Conservation (phyloP, 2,888 invertebrate species). For the Myathropa florea region DNA sequence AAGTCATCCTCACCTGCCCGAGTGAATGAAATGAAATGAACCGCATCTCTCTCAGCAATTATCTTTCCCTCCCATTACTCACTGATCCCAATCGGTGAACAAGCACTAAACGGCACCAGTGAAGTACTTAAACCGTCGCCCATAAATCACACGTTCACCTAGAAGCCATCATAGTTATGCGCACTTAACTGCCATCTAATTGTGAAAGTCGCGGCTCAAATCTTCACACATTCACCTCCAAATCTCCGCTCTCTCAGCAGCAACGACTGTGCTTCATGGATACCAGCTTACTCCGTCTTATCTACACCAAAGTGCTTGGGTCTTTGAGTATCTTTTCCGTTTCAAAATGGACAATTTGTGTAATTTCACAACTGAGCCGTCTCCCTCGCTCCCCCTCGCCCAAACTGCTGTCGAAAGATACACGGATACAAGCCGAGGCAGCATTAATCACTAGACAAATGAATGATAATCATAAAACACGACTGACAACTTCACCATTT, state of each 20-base stretch:
- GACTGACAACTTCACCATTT: conserved; percentile 40
- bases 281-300: not conserved
- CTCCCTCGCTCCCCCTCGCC: too few species aligned
- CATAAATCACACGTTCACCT: conserved; percentile 16
- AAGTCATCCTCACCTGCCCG: not conserved
- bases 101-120: not conserved
- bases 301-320: not conserved
- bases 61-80: not conserved
- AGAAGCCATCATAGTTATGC: not conserved
- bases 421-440: not conserved
- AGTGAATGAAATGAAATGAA: not conserved
- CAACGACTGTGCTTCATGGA: not conserved
- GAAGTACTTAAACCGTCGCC: not conserved
- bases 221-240: not conserved
- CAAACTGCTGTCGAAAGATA: too few species aligned
- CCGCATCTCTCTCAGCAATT: not conserved
- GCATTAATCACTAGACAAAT: conserved; percentile 30
- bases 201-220: not conserved
- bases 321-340: conserved; percentile 16
- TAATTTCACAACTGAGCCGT: conserved; percentile 38
- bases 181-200: not conserved
- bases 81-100: not conserved
- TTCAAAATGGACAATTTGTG: conserved; percentile 55
- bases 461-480: conserved; percentile 52
- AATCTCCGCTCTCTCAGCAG: not conserved